Evolutionary conservation across 1,140 invertebrate species (phyloP), one percentile per base, ranked within the genome.

Genomic region (Drosophila biarmipes): DNA sequence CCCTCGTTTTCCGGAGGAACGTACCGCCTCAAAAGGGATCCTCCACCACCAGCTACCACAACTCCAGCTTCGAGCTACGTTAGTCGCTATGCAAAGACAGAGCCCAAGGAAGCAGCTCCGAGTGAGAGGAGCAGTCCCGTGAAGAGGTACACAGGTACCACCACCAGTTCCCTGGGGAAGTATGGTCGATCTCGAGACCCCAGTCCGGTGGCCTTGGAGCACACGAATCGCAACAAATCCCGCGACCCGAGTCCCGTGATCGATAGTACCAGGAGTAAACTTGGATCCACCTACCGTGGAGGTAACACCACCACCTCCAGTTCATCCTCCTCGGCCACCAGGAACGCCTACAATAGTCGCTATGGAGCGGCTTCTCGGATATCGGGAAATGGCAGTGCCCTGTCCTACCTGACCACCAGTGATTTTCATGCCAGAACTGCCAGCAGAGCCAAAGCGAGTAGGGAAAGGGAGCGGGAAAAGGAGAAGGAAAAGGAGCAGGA

Each of bases 1-100:
- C 91, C 91, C 0, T 92, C 91, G 1, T 92, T 91, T 63, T 91
- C 91, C 0, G 86, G 91, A 1, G 91, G 91, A 6, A 92, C 91
- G 0, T 92, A 92, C 71, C 91, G 91, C 34, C 61, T 89, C 3
- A 90, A 90, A 53, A 80, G 90, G 12, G 90, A 92, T 53, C 63
- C 84, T 1, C 69, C 80, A 0, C 55, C 74, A 0, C 34, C 81
- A 10, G 21, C 69, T 5, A 42, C 78, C 12, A 45, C 53, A 7
- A 53, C 67, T 42, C 17, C 59, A 31, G 48, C 67, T 1, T 48
- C 46, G 31, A 77, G 80, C 43, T 92, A 92, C 27, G 79, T 79
- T 2, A 92, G 91, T 64, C 85, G 86, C 21, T 91, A 92, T 69
- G 71, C 67, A 46, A 91, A 82, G n/a, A 52, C 64, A 4, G 78